Conservation (phyloP, 2,888 invertebrate genomes). For the Pseudolycoriella hygida region DNA sequence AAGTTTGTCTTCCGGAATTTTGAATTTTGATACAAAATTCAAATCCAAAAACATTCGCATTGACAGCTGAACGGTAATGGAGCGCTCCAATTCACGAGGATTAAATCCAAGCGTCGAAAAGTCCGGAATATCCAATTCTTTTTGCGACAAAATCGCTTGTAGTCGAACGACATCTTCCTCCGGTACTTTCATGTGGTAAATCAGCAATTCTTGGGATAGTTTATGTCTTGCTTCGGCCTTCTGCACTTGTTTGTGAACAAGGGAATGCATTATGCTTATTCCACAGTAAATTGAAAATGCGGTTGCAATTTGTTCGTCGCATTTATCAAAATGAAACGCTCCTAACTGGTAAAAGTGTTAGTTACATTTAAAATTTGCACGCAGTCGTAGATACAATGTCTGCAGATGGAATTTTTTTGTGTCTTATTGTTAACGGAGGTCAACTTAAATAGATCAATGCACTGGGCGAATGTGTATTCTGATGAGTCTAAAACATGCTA, state of each 20-base stretch:
- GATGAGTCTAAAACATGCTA: too few relatives aligned
- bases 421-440: too few relatives aligned
- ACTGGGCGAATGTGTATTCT: too few relatives aligned
- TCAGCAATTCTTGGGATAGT: constrained; percentile 63
- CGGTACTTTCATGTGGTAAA: constrained; percentile 62
- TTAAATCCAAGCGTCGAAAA: constrained; percentile 38
- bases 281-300: constrained; percentile 41
- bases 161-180: constrained; percentile 9
- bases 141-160: constrained; percentile 4
- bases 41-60: constrained; percentile 56
- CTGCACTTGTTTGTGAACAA: constrained; percentile 55
- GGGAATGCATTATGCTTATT: constrained; percentile 56
- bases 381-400: too few relatives aligned
- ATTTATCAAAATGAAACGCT: constrained; percentile 14
- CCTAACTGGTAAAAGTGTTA: too few relatives aligned
- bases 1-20: constrained; percentile 44
- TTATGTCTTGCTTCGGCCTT: constrained; percentile 60
- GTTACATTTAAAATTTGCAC: too few relatives aligned
- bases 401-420: too few relatives aligned
- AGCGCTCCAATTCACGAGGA: constrained; percentile 34
- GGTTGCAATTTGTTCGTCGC: constrained; percentile 14
- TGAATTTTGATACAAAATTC: constrained; percentile 35
- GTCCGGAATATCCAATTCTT: constrained; percentile 9
- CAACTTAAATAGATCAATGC: too few relatives aligned
- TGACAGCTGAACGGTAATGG: constrained; percentile 30